phyloP scores from a whole-genome alignment of 2,113 vertebrate species.

The Otus sunia region DNA sequence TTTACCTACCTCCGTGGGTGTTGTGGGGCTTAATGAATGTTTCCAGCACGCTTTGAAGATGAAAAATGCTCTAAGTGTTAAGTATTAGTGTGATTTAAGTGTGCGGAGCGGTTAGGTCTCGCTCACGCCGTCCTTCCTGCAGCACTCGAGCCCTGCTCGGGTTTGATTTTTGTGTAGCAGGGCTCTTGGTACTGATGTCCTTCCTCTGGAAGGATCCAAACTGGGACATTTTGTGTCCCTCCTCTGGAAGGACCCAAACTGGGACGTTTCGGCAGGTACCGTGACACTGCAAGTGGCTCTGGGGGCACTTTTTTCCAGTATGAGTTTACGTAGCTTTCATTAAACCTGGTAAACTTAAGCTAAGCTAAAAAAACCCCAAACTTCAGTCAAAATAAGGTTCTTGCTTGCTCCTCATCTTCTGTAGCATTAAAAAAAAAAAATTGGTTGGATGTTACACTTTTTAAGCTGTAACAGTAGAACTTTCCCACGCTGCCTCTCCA shows the following conservation, averaged over 20 bases:
- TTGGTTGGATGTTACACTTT: background rate
- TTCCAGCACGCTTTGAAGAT: background rate
- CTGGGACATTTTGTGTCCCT: background rate
- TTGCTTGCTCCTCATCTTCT: background rate
- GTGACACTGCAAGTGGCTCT: rapidly evolving
- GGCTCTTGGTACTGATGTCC: background rate
- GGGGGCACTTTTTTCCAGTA: background rate
- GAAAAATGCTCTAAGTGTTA: background rate
- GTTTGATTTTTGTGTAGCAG: background rate
- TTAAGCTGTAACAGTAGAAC: background rate
- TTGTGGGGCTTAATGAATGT: background rate
- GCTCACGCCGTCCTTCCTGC: rapidly evolving
- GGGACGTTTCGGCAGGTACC: background rate
- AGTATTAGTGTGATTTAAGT: background rate
- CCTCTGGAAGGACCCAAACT: background rate
- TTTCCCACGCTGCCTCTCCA: slow-evolving; percentile 53
- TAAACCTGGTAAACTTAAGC: background rate
- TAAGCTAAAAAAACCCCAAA: background rate
- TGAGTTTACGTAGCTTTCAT: background rate
- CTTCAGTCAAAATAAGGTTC: background rate
- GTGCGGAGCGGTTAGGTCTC: background rate
- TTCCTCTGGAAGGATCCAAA: background rate
- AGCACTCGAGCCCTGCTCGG: rapidly evolving
- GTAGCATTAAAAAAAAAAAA: background rate
- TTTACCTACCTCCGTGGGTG: background rate